phyloP scores from a whole-genome alignment of 2,888 invertebrate genomes.

The Drosophila phalerata region DNA sequence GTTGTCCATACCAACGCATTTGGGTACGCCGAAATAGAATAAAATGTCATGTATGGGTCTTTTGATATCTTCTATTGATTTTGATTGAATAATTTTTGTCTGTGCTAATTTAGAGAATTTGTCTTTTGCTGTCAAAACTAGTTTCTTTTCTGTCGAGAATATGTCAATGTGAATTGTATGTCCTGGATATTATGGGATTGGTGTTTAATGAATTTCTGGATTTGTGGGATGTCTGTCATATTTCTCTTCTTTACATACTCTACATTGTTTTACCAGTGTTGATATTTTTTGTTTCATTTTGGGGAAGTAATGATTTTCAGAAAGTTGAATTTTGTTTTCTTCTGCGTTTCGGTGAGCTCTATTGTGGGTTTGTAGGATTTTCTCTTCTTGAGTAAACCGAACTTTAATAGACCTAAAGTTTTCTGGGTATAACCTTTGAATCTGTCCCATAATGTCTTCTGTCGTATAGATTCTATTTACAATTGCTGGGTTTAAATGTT shows the following conservation, averaged over 20 bases:
- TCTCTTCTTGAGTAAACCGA: conserved; percentile 9
- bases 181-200: conserved; percentile 42
- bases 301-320: conserved; percentile 39
- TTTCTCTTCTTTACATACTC: conserved; percentile 41
- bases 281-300: conserved; percentile 32
- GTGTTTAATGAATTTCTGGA: conserved; percentile 31
- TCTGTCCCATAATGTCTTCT: conserved; percentile 32
- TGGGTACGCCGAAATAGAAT: conserved; percentile 18
- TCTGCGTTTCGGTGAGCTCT: conserved; percentile 33
- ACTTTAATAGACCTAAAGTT: conserved; percentile 21
- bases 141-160: conserved; percentile 25
- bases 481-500: conserved; percentile 27
- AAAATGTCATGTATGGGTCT: conserved; percentile 16
- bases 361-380: conserved; percentile 27
- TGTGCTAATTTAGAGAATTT: conserved; percentile 23
- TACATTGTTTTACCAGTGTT: conserved; percentile 34
- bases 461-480: conserved; percentile 26
- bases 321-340: conserved; percentile 40
- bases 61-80: conserved; percentile 21
- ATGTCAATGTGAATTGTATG: conserved; percentile 42
- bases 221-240: conserved; percentile 47
- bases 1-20: conserved; percentile 25
- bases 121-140: conserved; percentile 33
- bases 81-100: conserved; percentile 20
- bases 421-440: conserved; percentile 29